phyloP scores from a whole-genome alignment of 2,797 vertebrate genomes.

The Pteropus rufus region DNA sequence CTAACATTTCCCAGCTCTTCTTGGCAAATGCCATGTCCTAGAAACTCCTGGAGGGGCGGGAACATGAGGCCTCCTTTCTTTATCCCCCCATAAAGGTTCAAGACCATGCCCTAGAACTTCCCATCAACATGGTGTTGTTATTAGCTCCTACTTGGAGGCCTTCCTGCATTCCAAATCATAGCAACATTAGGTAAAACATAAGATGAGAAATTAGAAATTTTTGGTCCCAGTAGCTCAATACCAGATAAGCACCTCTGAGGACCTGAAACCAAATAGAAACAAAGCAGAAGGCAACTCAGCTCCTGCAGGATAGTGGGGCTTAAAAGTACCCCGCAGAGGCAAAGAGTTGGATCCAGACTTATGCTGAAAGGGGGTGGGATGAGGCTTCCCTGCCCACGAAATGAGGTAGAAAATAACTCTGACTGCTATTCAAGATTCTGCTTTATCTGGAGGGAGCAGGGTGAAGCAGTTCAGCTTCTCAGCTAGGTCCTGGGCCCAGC shows the following conservation, averaged over 20 bases:
- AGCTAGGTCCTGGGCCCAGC: too few relatives aligned
- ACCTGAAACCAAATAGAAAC: not conserved
- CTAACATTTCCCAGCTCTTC: not conserved
- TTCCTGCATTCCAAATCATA: not conserved
- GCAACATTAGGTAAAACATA: not conserved
- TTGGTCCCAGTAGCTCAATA: not conserved
- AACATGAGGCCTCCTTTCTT: not conserved
- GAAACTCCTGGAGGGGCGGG: not conserved
- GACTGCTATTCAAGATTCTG: not conserved
- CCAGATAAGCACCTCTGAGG: not conserved
- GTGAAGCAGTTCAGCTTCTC: not conserved
- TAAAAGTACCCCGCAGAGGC: not conserved
- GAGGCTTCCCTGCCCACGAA: not conserved
- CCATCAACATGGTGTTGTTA: not conserved
- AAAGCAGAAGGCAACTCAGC: not conserved
- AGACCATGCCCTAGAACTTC: not conserved
- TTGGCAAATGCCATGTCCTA: not conserved
- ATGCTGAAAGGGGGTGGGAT: not conserved
- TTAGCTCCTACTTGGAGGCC: not conserved
- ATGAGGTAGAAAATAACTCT: not conserved
- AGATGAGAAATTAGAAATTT: not conserved
- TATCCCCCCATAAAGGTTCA: not conserved
- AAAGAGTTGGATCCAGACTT: not conserved
- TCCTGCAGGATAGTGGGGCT: not conserved
- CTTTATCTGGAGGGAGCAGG: not conserved